phyloP scores from a whole-genome alignment of 2,797 vertebrate genomes.

The Limosa lapponica region DNA sequence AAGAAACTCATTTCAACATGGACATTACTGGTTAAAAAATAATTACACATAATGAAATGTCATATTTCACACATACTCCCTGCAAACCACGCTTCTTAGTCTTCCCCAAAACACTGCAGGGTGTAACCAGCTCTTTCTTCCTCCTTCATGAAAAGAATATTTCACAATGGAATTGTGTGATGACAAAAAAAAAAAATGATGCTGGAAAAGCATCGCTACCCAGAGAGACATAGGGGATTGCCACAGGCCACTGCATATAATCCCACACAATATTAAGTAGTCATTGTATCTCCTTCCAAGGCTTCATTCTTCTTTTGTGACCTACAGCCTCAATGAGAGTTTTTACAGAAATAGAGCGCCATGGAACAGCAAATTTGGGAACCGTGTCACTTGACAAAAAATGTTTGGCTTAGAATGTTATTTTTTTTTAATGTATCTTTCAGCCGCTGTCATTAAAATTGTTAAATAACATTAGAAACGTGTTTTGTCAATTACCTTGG shows the following conservation, averaged over 20 bases:
- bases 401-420: not conserved
- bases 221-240: conserved; percentile 54
- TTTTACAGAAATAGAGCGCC: not conserved
- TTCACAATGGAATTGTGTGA: conserved; percentile 67
- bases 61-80: conserved; percentile 60
- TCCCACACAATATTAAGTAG: conserved; percentile 53
- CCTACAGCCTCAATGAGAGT: conserved; percentile 25
- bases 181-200: conserved; percentile 42
- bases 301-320: conserved; percentile 57
- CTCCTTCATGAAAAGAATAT: conserved; percentile 58
- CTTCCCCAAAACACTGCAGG: conserved; percentile 62
- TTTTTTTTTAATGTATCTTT: not conserved
- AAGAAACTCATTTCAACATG: conserved; percentile 65
- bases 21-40: conserved; percentile 65
- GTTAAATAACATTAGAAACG: not conserved
- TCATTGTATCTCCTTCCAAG: conserved; percentile 37
- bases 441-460: not conserved
- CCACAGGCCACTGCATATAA: conserved; percentile 47
- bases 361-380: not conserved
- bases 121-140: conserved; percentile 43
- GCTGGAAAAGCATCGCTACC: conserved; percentile 36
- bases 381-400: not conserved
- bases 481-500: conserved; percentile 31
- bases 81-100: conserved; percentile 51
- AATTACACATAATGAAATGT: conserved; percentile 63